These are phyloP conservation scores for Chelonia mydas DNA, from an alignment of 2,797 vertebrate species.

Conservation along the genomic window DNA sequence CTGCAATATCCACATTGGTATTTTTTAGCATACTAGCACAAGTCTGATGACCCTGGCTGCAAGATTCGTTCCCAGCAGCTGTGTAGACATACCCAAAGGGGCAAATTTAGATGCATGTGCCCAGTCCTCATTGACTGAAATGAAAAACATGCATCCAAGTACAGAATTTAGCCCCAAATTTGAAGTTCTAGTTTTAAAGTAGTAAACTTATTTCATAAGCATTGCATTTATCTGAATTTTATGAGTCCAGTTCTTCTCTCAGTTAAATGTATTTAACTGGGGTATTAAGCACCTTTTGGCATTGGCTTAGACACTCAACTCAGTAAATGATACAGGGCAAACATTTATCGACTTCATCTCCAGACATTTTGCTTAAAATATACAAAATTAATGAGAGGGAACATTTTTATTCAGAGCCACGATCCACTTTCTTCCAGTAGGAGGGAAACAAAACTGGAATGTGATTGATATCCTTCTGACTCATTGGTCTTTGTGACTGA, in stretches of 20 bases:
- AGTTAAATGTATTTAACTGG: not conserved
- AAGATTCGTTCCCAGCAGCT: not conserved
- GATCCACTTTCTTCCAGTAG: constrained; percentile 7
- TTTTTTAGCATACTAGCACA: not conserved
- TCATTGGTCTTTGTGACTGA: constrained; percentile 27
- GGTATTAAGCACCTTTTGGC: not conserved
- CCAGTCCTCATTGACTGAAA: not conserved
- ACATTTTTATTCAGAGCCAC: not conserved
- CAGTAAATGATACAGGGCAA: constrained; percentile 28
- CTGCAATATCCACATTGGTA: not conserved
- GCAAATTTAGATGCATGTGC: not conserved
- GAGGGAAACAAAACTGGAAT: constrained; percentile 26
- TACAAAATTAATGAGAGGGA: constrained; percentile 26
- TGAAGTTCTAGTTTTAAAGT: not conserved
- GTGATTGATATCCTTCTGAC: constrained; percentile 27
- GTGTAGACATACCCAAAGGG: not conserved
- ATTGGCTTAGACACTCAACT: not conserved
- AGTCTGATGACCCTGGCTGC: not conserved
- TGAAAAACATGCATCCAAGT: not conserved
- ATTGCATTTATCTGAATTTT: constrained; percentile 30
- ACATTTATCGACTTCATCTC: not conserved
- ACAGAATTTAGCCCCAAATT: not conserved
- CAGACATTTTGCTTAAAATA: constrained; percentile 22
- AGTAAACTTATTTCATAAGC: not conserved
- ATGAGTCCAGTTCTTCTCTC: not conserved